Evolutionary conservation across 2,888 invertebrate species (phyloP), one percentile per base, ranked within the genome.

Genomic region (Drosophila bunnanda): DNA sequence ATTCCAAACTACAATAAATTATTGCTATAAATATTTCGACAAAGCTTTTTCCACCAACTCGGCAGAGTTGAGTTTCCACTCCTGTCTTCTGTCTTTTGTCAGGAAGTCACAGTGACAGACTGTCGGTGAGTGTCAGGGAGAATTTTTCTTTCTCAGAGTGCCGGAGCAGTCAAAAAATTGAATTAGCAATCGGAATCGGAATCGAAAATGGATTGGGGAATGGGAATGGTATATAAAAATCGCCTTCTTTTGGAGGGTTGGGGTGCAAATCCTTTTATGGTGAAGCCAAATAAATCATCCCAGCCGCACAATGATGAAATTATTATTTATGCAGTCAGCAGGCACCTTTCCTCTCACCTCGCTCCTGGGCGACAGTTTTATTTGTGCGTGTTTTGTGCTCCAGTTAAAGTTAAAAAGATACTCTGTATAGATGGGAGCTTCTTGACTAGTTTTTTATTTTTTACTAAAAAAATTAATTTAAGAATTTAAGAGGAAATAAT

Each of bases 281-380:
- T 56, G 78, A 77, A 67, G 77, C 80, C 74, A 90, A 90, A 91
- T 91, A 91, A 91, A 91, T 91, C 90, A 91, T 88, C 78, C 55
- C 70, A 69, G 74, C 76, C 78, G 76, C 88, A 89, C 91, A 91
- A 91, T 90, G 91, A 90, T 91, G 91, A 91, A 90, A 90, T 90
- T 89, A 90, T 90, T 89, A 89, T 89, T 89, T 88, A 88, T 90
- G 90, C 80, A 88, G 80, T 77, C 80, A 38, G 66, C 44, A 36
- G 36, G 41, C 54, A 48, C 28, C 32, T 17, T 53, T 46, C 66
- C 50, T 52, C 43, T 48, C 48, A 28, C 48, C 56, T 13, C 5
- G n/a, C 65, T 38, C 12, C 30, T 44, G 36, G 28, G 22, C 17
- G 67, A n/a, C 43, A 60, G 36, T 70, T 60, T 52, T 32, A 59